Evolutionary conservation across 2,113 vertebrate genomes (phyloP).

Genomic region (Mohoua ochrocephala): DNA sequence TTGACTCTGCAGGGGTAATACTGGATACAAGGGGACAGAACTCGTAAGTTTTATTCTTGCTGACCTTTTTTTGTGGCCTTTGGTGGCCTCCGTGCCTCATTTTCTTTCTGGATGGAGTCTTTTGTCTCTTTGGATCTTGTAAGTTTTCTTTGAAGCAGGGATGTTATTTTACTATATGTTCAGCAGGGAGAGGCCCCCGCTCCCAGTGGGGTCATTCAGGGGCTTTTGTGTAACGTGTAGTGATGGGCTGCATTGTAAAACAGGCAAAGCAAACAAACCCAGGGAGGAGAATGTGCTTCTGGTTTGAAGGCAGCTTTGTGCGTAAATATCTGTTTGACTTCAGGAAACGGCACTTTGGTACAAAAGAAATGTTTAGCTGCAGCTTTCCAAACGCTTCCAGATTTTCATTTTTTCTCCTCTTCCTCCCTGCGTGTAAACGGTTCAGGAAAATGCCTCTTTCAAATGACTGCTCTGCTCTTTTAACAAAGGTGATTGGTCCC

Average conservation of each 20-base stretch:
- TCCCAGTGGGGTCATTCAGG: neutral
- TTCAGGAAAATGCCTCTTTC: neutral
- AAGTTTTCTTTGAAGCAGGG: slow-evolving; percentile 15
- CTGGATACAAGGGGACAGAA: neutral
- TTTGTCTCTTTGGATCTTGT: neutral
- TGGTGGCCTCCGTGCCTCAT: neutral
- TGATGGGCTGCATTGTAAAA: neutral
- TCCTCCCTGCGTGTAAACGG: neutral
- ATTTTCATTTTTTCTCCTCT: neutral
- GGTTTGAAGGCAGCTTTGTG: neutral
- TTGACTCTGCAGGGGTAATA: neutral
- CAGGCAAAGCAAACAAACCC: neutral
- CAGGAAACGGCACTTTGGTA: neutral
- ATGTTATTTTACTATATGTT: neutral
- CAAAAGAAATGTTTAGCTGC: neutral
- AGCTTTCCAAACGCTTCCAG: neutral
- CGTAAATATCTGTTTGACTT: neutral
- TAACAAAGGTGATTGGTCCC: neutral
- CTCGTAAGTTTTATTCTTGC: neutral
- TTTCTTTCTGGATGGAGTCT: neutral
- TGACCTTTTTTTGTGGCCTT: slow-evolving; percentile 2
- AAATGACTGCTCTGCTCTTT: neutral
- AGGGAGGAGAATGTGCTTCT: neutral
- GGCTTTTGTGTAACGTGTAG: neutral
- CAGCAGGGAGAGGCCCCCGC: neutral